phyloP scores from a whole-genome alignment of 23 tunicate genomes.

The Phallusia fumigata region DNA sequence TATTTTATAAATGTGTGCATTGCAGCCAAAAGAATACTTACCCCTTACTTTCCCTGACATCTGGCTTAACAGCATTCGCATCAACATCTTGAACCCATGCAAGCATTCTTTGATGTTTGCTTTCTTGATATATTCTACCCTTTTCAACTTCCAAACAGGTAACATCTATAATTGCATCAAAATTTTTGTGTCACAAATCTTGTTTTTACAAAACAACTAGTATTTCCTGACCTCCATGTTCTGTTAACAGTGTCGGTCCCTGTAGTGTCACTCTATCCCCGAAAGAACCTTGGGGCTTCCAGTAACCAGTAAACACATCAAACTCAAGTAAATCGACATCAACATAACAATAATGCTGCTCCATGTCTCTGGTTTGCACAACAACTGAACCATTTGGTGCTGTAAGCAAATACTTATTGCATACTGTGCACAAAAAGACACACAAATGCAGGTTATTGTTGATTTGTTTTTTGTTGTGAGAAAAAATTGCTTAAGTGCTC shows the following conservation, averaged over 20 bases:
- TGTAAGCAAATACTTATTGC: constrained; percentile 1
- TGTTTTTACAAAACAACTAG: too few species aligned
- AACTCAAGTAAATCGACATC: constrained; percentile 48
- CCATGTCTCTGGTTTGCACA: constrained; percentile 44
- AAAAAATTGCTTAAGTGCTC: too few species aligned
- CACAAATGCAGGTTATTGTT: too few species aligned
- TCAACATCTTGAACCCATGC: too few species aligned
- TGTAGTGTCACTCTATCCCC: constrained; percentile 88
- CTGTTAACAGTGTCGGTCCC: constrained; percentile 10
- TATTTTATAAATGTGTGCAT: too few species aligned
- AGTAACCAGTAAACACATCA: constrained; percentile 34
- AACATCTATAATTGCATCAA: neutral
- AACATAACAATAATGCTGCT: constrained; percentile 81
- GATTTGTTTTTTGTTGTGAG: too few species aligned
- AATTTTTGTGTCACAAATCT: too few species aligned
- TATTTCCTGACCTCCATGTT: too few species aligned
- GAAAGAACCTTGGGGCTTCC: constrained; percentile 78
- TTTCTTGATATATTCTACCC: neutral
- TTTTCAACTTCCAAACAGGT: neutral
- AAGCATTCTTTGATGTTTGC: neutral
- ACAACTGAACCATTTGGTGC: constrained; percentile 76
- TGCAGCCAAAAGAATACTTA: too few species aligned
- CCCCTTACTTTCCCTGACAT: too few species aligned
- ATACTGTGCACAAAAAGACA: neutral
- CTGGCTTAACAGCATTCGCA: too few species aligned